These are phyloP conservation scores for Bilobella aurantiaca DNA, from an alignment of 1,140 invertebrate species.

Conservation along the genomic window DNA sequence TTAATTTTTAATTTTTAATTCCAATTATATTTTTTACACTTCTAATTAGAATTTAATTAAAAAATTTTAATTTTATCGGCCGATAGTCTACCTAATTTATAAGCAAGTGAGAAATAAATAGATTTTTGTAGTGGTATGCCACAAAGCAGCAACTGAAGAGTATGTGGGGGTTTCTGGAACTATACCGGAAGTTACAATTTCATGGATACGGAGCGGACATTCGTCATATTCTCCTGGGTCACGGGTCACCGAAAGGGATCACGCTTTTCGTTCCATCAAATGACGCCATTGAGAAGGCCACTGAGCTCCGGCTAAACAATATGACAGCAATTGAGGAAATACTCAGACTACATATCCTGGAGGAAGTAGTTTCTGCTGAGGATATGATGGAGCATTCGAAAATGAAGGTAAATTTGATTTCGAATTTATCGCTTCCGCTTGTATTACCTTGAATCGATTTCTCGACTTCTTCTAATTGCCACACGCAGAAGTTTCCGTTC, in stretches of 20 bases:
- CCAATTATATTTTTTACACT: too few relatives aligned
- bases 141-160: constrained; percentile 6
- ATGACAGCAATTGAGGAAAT: neutral
- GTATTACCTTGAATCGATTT: too few relatives aligned
- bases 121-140: neutral
- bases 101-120: neutral
- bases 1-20: too few relatives aligned
- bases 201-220: constrained; percentile 39
- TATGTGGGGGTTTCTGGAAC: constrained; percentile 56
- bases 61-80: too few relatives aligned
- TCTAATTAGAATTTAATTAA: too few relatives aligned
- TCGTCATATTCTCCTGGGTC: neutral
- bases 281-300: constrained; percentile 42
- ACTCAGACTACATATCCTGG: neutral
- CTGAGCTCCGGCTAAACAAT: neutral
- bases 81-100: too few relatives aligned
- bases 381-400: neutral
- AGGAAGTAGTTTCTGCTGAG: neutral
- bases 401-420: constrained; percentile 4
- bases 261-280: constrained; percentile 83
- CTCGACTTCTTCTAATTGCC: too few relatives aligned
- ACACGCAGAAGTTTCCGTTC: constrained; percentile 12
- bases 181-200: constrained; percentile 50
- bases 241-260: constrained; percentile 37
- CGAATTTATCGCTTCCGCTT: neutral